These are phyloP conservation scores for Philhelius pedissequus DNA, from an alignment of 2,888 invertebrate species.

Conservation along the genomic window DNA sequence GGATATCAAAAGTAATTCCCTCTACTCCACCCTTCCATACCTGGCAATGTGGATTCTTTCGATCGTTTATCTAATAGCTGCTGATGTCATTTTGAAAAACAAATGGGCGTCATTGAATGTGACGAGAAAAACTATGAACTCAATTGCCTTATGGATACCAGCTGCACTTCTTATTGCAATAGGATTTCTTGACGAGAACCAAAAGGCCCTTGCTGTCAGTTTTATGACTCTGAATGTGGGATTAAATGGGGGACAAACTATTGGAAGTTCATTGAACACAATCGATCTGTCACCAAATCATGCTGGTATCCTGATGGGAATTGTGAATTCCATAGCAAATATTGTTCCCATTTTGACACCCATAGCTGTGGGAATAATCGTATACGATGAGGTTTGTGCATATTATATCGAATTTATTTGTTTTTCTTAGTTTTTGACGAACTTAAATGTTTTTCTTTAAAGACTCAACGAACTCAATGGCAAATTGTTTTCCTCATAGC, in stretches of 20 bases:
- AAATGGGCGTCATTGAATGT: conserved; percentile 73
- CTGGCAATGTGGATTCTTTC: conserved; percentile 69
- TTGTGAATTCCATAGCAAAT: conserved; percentile 82
- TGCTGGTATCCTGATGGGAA: conserved; percentile 83
- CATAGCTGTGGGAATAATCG: conserved; percentile 80
- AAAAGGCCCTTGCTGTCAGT: conserved; percentile 77
- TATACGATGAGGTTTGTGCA: conserved; percentile 73
- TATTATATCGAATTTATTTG: background rate
- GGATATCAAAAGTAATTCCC: conserved; percentile 80
- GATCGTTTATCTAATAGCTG: conserved; percentile 22
- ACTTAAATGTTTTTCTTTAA: conserved; percentile 68
- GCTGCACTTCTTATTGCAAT: conserved; percentile 79
- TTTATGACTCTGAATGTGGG: conserved; percentile 80
- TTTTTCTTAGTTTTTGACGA: background rate
- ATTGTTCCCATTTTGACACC: conserved; percentile 82
- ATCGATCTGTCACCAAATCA: conserved; percentile 83
- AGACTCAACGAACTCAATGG: conserved; percentile 83
- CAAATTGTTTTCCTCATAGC: conserved; percentile 84
- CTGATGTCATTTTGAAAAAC: conserved; percentile 34
- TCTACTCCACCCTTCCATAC: conserved; percentile 79
- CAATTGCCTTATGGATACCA: conserved; percentile 78
- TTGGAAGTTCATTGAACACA: conserved; percentile 80
- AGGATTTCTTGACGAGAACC: conserved; percentile 77
- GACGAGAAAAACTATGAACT: conserved; percentile 68
- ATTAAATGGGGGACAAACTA: conserved; percentile 75